A percentile compares a stretch with the other conserved stretches of the same genome.
phyloP scores from a whole-genome alignment of 2,888 invertebrate genomes.

The Aspidiotus rigidus region DNA sequence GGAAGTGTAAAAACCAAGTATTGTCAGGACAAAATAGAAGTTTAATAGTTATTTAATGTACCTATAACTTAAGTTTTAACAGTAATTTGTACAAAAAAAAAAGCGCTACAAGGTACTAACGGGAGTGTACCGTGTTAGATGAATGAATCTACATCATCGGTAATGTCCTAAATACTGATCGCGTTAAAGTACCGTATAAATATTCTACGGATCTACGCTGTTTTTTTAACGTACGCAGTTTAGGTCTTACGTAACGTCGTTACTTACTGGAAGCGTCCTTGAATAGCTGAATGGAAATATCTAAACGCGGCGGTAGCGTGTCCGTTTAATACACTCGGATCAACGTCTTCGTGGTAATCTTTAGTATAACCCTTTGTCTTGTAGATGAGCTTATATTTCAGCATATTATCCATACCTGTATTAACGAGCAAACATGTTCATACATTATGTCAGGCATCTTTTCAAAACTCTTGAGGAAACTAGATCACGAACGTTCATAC shows the following conservation, averaged over 20 bases:
- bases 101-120: too few relatives aligned
- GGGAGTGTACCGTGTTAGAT: too few relatives aligned
- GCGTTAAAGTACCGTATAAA: too few relatives aligned
- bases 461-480: too few relatives aligned
- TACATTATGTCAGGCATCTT: too few relatives aligned
- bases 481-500: too few relatives aligned
- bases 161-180: too few relatives aligned
- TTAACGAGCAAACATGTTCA: too few relatives aligned
- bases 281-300: constrained; percentile 62
- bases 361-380: constrained; percentile 53
- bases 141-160: too few relatives aligned
- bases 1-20: background rate
- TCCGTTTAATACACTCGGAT: constrained; percentile 58
- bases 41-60: background rate
- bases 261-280: constrained; percentile 58
- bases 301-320: constrained; percentile 64
- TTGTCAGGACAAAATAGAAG: background rate
- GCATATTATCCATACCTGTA: constrained; percentile 45
- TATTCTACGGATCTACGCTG: too few relatives aligned
- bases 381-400: constrained; percentile 55
- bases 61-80: background rate
- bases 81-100: too few relatives aligned
- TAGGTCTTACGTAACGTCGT: background rate
- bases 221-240: too few relatives aligned
- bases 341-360: constrained; percentile 57